Conservation (phyloP, 2,113 vertebrate species). For the Ifrita kowaldi region DNA sequence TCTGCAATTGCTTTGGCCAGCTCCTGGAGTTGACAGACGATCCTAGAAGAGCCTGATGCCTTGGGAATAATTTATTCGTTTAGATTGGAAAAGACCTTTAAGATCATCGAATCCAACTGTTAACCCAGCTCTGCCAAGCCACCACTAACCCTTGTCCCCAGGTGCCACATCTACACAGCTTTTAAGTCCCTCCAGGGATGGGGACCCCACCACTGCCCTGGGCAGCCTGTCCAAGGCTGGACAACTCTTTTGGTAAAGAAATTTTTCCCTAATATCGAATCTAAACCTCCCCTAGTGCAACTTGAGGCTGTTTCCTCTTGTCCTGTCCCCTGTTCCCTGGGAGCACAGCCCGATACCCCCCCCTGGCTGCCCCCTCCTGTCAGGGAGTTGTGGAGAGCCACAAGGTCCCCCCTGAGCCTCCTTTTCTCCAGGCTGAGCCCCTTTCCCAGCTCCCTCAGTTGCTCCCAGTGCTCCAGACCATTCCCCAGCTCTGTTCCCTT, state of each 20-base stretch:
- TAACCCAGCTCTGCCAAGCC: background rate
- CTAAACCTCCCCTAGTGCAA: background rate
- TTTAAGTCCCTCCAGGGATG: background rate
- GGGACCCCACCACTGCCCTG: background rate
- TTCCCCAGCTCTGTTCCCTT: background rate
- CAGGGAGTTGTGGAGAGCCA: background rate
- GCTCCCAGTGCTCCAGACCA: background rate
- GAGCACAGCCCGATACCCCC: rapidly evolving
- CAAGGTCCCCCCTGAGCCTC: background rate
- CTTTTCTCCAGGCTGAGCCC: background rate
- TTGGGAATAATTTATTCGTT: background rate
- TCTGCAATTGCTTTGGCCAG: background rate
- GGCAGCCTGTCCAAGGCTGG: background rate
- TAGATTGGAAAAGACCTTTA: background rate
- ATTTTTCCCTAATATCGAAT: rapidly evolving
- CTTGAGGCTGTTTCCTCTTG: rapidly evolving
- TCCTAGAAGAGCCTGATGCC: background rate
- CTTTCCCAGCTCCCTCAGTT: background rate
- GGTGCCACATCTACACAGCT: background rate
- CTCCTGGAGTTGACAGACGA: background rate
- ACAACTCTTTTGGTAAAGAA: background rate
- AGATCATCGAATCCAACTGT: background rate
- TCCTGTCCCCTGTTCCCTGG: background rate
- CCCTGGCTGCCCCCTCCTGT: background rate
- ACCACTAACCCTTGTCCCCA: background rate